Percentiles rank a stretch among this genome's conserved stretches.
Conservation (phyloP, 2,797 vertebrate genomes). For the Caiman crocodilus region DNA sequence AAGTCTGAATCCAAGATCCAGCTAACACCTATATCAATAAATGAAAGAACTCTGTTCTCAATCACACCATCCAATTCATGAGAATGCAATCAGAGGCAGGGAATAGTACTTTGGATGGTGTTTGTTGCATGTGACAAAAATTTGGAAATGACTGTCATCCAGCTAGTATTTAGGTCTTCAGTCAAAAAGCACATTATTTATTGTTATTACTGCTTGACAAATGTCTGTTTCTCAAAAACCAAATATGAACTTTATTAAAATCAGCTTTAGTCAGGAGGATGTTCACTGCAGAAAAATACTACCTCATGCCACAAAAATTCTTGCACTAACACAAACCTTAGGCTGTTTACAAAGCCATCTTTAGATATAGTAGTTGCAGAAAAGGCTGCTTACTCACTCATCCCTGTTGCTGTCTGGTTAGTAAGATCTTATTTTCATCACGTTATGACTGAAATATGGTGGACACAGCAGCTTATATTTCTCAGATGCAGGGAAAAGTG, state of each 20-base stretch:
- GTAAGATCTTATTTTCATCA: fast-evolving
- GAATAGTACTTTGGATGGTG: slow-evolving; percentile 52
- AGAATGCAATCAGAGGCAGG: slow-evolving; percentile 53
- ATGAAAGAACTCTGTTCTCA: slow-evolving; percentile 36
- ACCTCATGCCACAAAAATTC: slow-evolving; percentile 54
- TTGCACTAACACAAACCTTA: slow-evolving; percentile 5
- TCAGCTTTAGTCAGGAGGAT: slow-evolving; percentile 50
- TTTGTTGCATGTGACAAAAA: slow-evolving; percentile 53
- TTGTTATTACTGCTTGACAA: slow-evolving; percentile 62
- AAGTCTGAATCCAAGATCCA: slow-evolving; percentile 45
- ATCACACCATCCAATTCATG: slow-evolving; percentile 45
- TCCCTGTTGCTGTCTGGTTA: not conserved
- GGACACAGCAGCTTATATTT: not conserved
- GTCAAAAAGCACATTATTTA: slow-evolving; percentile 48
- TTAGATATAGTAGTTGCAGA: not conserved
- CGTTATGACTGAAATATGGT: not conserved
- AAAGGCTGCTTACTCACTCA: not conserved
- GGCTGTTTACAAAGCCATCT: not conserved
- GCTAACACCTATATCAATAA: slow-evolving; percentile 53
- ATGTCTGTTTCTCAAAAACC: slow-evolving; percentile 55
- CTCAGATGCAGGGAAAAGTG: not conserved
- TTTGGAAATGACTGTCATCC: slow-evolving; percentile 59
- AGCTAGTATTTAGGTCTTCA: slow-evolving; percentile 46
- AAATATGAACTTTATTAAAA: slow-evolving; percentile 61
- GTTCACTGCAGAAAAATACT: slow-evolving; percentile 10